These are phyloP conservation scores for Noturus placidus DNA, from an alignment of 2,113 vertebrate species.

Conservation along the genomic window DNA sequence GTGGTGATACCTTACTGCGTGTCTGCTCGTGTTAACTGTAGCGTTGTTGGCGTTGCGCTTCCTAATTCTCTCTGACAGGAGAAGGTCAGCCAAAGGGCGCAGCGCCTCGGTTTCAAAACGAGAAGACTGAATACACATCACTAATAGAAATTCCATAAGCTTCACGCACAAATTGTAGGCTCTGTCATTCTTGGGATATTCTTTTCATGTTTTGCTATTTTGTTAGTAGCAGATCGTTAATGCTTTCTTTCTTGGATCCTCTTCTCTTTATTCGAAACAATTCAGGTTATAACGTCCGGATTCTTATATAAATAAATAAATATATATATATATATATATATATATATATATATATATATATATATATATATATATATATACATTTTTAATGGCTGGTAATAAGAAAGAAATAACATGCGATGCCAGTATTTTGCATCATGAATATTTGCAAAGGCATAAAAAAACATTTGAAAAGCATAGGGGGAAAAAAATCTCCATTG, in stretches of 20 bases:
- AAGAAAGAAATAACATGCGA: neutral
- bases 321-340: too few species aligned
- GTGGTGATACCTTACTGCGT: conserved; percentile 47
- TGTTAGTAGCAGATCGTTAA: neutral
- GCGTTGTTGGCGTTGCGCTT: conserved; percentile 34
- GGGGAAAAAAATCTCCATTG: neutral
- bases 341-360: too few species aligned
- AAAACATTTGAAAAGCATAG: neutral
- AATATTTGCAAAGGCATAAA: neutral
- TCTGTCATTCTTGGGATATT: neutral
- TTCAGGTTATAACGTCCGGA: neutral
- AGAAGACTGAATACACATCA: conserved; percentile 8
- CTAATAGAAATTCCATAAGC: conserved; percentile 19
- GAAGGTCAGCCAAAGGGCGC: conserved; percentile 56
- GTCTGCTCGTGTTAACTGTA: conserved; percentile 50
- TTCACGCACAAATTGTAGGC: neutral
- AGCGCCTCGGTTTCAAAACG: conserved; percentile 44
- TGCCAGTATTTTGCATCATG: neutral
- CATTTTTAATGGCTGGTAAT: too few species aligned
- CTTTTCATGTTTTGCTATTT: neutral
- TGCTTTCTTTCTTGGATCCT: neutral
- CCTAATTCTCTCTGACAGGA: conserved; percentile 55
- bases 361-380: too few species aligned
- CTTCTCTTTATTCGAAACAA: neutral
- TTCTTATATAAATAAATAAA: too few species aligned